Base-by-base conservation (phyloP, 2,797 vertebrate species). In the Lepilemur ruficaudatus region DNA sequence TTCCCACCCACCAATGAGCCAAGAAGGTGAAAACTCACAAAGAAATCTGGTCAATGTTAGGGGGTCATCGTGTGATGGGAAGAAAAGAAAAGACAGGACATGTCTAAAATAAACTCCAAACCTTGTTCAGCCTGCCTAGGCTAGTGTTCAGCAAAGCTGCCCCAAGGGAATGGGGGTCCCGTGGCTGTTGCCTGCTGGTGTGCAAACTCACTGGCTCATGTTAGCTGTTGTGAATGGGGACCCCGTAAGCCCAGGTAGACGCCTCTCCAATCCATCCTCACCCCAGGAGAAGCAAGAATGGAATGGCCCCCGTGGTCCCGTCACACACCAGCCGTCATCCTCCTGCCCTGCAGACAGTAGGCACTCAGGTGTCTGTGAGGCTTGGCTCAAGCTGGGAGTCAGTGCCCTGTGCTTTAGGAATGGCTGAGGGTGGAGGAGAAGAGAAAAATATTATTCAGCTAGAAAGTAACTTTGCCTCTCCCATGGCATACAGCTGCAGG, bases 391-490 rank as follows among this genome's bases (percentile, higher is more conserved):
- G 6, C 76, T 57, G 57, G n/a, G 25, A 28, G 10, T 81, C 55
- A 23, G 76, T 88, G 30, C 69, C 73, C 85, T 15, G 38, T 5
- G 48, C 43, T 11, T 28, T 57, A 75, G 70, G 35, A 80, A 30
- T 28, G 8, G n/a, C 48, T 70, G 23, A 52, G 55, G 70, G 30
- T 38, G 5, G 75, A 80, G 9, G 28, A 80, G 11, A 32, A 73
- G 38, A 61, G 59, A 84, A 90, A 92, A 83, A 87, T 20, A 59
- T 11, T 88, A 35, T 91, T 91, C 82, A 13, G 7, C 38, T 20
- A 65, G 85, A 43, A 93, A 70, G 87, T 6, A 38, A 57, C 73
- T 90, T 91, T 48, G 86, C 93, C n/a, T 84, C 75, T n/a, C 73
- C 46, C 30, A 0, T 25, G 43, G 85, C 59, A 7, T 78, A 30